Base-by-base conservation (phyloP, 1,140 invertebrate species). In the Tetragonula clypearis region DNA sequence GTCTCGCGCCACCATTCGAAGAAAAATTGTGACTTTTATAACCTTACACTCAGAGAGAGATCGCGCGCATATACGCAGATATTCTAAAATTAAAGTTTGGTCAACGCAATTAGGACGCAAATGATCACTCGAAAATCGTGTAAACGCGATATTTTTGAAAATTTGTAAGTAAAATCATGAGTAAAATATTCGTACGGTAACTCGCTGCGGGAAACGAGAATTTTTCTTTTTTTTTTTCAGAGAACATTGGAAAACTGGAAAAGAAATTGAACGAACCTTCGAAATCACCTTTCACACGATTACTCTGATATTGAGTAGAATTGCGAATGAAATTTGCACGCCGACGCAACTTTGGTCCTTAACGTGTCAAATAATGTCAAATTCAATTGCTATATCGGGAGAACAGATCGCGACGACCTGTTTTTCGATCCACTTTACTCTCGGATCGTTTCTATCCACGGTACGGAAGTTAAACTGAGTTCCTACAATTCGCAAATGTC, bases 401-500 rank as follows among this genome's bases (percentile, higher is more conserved):
- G 17, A 68, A 9, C 23, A 30, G 21, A 68, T 23, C n/a, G 14
- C 8, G 49, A 1, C 8, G 49, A 1, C 26, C 49, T 72, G 35
- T 49, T 60, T 35, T 72, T 81, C 68, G 30, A 49, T 71, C 19
- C 79, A n/a, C 14, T 69, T 81, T 72, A 62, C 72, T 81, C 56
- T 72, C 6, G 11, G 30, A 72, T 72, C 55, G 62, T n/a, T 15
- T 60, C 26, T 30, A 8, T 41, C 8, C 35, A 60, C 62, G 53
- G 8, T 69, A 23, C n/a, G 68, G 68, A 81, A 72, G 72, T 73
- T 72, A 81, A 73, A 23, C 9, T 69, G 55, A 15, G 26, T 23
- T 35, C 15, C 79, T 62, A 69, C 21, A 56, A 72, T 81, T 81
- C 6, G 41, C 72, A 81, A 81, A 62, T 81, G 30, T 72, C 66